Evolutionary conservation across 2,888 invertebrate genomes (phyloP).

Genomic region (Azorinus chamasolen): DNA sequence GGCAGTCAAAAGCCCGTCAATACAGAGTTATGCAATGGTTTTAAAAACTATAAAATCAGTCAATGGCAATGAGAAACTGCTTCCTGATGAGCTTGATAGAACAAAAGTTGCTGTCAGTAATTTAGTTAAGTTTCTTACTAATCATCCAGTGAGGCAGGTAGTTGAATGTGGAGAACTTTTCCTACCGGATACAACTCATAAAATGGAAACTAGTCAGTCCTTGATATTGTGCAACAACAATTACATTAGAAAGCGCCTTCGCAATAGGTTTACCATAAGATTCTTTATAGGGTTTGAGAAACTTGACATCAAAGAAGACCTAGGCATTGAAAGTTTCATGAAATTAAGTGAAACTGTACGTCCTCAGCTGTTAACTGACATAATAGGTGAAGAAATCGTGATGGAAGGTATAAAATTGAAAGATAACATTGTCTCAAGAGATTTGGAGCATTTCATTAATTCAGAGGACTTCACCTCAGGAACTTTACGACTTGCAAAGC

Average conservation of each 20-base stretch:
- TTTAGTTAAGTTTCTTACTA: slow-evolving; percentile 14
- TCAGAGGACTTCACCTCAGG: slow-evolving; percentile 12
- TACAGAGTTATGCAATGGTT: slow-evolving; percentile 63
- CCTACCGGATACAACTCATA: slow-evolving; percentile 11
- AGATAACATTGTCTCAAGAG: background rate
- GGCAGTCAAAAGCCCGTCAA: slow-evolving; percentile 51
- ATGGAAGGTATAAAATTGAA: background rate
- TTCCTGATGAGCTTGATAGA: slow-evolving; percentile 55
- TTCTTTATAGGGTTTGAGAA: slow-evolving; percentile 41
- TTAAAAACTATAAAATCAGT: slow-evolving; percentile 53
- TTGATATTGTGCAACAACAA: slow-evolving; percentile 46
- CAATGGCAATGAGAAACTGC: slow-evolving; percentile 30
- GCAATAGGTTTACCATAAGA: slow-evolving; percentile 5
- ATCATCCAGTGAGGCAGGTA: slow-evolving; percentile 1
- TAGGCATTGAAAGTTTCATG: slow-evolving; percentile 30
- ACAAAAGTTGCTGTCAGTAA: slow-evolving; percentile 52
- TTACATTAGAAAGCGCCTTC: slow-evolving; percentile 17
- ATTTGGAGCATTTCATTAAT: slow-evolving; percentile 10
- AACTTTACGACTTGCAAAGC: slow-evolving; percentile 20
- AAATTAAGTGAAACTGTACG: slow-evolving; percentile 50
- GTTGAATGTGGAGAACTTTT: slow-evolving; percentile 18
- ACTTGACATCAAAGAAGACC: slow-evolving; percentile 8
- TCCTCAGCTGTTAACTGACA: slow-evolving; percentile 62
- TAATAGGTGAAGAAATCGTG: slow-evolving; percentile 61
- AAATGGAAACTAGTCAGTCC: slow-evolving; percentile 28